phyloP scores from a whole-genome alignment of 2,797 vertebrate species.

The Orientallactaga sibirica region DNA sequence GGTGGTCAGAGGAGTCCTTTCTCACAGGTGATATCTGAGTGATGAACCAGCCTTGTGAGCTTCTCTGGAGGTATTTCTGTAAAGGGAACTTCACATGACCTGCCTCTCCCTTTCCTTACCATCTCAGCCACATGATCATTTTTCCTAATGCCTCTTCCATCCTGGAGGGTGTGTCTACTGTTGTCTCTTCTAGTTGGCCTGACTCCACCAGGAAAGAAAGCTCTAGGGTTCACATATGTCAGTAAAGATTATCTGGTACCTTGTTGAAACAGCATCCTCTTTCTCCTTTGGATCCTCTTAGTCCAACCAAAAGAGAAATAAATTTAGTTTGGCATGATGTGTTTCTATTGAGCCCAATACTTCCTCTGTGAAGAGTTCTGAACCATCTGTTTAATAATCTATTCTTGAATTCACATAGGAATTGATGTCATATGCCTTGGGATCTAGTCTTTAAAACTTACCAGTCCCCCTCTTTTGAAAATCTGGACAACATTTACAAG shows the following conservation, averaged over 20 bases:
- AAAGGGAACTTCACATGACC: background rate
- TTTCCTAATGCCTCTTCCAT: constrained; percentile 56
- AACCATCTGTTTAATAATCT: constrained; percentile 74
- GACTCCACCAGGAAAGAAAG: constrained; percentile 26
- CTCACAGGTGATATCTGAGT: background rate
- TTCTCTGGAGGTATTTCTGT: background rate
- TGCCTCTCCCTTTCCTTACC: background rate
- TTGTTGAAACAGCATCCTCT: background rate
- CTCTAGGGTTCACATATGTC: constrained; percentile 57
- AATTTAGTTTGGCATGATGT: constrained; percentile 37
- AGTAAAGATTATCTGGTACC: constrained; percentile 46
- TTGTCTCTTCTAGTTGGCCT: background rate
- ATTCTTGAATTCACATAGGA: constrained; percentile 59
- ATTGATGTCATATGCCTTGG: constrained; percentile 54
- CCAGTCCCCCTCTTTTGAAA: constrained; percentile 58
- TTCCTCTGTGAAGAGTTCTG: constrained; percentile 42
- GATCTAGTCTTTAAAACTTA: constrained; percentile 61
- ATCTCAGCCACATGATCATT: background rate
- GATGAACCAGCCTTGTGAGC: background rate
- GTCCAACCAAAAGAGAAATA: background rate
- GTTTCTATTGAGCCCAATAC: constrained; percentile 27
- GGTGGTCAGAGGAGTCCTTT: background rate
- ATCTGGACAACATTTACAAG: constrained; percentile 66
- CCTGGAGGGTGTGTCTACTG: constrained; percentile 5
- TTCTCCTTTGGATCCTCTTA: constrained; percentile 10